These are phyloP conservation scores for Scomber japonicus DNA, from an alignment of 2,113 vertebrate species.

Conservation along the genomic window DNA sequence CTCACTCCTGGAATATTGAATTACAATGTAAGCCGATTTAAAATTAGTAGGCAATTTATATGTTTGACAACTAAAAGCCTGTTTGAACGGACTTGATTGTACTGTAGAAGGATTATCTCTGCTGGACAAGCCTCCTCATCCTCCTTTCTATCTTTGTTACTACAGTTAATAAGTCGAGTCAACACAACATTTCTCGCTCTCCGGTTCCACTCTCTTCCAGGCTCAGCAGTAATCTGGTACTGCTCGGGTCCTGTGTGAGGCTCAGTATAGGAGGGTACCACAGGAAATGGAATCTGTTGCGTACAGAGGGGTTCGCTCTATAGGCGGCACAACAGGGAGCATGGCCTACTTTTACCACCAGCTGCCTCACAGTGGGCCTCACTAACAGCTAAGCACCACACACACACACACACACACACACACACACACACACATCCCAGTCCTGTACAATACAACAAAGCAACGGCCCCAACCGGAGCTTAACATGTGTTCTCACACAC, in stretches of 20 bases:
- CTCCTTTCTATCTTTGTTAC: slow-evolving; percentile 20
- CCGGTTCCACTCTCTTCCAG: slow-evolving; percentile 12
- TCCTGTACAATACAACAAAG: slow-evolving; percentile 59
- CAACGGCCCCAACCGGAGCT: slow-evolving; percentile 17
- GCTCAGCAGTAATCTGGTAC: slow-evolving; percentile 18
- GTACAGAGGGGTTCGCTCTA: slow-evolving; percentile 48
- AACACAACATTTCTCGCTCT: slow-evolving; percentile 1
- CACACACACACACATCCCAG: slow-evolving; percentile 47
- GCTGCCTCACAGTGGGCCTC: slow-evolving; percentile 70
- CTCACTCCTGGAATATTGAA: background rate
- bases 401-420: slow-evolving; percentile 12
- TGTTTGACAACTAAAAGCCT: background rate
- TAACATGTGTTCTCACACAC: slow-evolving; percentile 8
- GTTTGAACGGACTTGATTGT: background rate
- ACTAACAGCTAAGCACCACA: slow-evolving; percentile 55
- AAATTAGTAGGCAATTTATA: background rate
- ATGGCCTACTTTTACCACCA: slow-evolving; percentile 75
- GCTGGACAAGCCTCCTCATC: background rate
- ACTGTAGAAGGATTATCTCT: background rate
- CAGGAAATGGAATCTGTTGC: slow-evolving; percentile 45
- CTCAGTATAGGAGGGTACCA: slow-evolving; percentile 34
- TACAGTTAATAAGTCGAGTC: background rate
- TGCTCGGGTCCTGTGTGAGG: slow-evolving; percentile 9
- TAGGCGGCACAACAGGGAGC: slow-evolving; percentile 59
- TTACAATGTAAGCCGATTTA: too few relatives aligned